phyloP scores from a whole-genome alignment of 2,797 vertebrate genomes.

The Myotis vivesi region DNA sequence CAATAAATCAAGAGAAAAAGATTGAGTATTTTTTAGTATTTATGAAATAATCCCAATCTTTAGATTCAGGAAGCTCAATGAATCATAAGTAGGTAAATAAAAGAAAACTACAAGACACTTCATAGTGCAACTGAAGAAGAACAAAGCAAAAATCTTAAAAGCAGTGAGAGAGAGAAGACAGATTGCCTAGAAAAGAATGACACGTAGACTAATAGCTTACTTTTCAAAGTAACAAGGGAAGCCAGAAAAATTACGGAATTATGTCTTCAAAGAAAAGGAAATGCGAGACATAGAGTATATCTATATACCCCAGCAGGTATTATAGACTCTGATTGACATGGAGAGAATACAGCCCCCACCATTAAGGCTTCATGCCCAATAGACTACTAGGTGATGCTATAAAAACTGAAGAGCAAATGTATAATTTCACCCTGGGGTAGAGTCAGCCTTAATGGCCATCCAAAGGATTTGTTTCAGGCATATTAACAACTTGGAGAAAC shows the following conservation, averaged over 20 bases:
- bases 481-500: neutral
- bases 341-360: neutral
- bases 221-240: neutral
- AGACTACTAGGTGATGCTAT: neutral
- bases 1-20: neutral
- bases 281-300: neutral
- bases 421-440: neutral
- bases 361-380: neutral
- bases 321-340: neutral
- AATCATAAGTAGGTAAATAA: neutral
- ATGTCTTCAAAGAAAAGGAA: neutral
- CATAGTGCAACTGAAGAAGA: neutral
- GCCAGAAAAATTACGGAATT: conserved; percentile 2
- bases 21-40: neutral
- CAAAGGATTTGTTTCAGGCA: neutral
- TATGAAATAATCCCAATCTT: neutral
- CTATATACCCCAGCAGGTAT: neutral
- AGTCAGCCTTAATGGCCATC: neutral
- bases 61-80: neutral
- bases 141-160: neutral
- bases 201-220: neutral
- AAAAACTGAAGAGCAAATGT: neutral
- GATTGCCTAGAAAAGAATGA: neutral
- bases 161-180: neutral
- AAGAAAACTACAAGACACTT: neutral